A percentile compares a stretch with the other conserved stretches of the same genome.
Evolutionary conservation across 2,797 vertebrate genomes (phyloP).

Genomic region (Scolopax rusticola): DNA sequence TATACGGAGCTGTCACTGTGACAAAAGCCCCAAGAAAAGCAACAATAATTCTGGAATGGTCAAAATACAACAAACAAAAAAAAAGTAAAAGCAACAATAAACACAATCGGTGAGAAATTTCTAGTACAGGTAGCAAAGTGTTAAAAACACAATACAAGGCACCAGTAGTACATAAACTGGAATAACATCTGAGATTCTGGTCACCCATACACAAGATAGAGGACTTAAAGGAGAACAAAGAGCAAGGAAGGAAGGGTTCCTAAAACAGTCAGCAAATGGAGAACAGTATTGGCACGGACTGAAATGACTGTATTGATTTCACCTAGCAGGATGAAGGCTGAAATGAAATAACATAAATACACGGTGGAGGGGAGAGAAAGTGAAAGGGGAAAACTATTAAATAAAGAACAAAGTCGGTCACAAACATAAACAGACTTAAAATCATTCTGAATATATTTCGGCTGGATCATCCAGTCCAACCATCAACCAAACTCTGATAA

Average conservation of each 20-base stretch:
- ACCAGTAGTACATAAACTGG: neutral
- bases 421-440: neutral
- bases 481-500: too few relatives aligned
- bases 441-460: neutral
- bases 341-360: neutral
- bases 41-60: neutral
- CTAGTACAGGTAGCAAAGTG: neutral
- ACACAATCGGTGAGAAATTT: neutral
- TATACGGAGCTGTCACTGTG: neutral
- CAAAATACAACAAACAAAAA: neutral
- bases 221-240: neutral
- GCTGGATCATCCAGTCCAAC: neutral
- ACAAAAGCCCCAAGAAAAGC: neutral
- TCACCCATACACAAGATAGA: fast-evolving
- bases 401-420: neutral
- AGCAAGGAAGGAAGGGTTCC: neutral
- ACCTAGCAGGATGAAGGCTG: neutral
- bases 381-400: neutral
- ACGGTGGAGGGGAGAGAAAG: neutral
- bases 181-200: neutral
- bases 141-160: neutral
- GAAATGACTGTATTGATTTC: neutral
- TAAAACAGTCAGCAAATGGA: neutral
- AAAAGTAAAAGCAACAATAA: neutral
- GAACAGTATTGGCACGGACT: neutral